phyloP scores from a whole-genome alignment of 2,797 vertebrate species.

The Amazonetta brasiliensis region DNA sequence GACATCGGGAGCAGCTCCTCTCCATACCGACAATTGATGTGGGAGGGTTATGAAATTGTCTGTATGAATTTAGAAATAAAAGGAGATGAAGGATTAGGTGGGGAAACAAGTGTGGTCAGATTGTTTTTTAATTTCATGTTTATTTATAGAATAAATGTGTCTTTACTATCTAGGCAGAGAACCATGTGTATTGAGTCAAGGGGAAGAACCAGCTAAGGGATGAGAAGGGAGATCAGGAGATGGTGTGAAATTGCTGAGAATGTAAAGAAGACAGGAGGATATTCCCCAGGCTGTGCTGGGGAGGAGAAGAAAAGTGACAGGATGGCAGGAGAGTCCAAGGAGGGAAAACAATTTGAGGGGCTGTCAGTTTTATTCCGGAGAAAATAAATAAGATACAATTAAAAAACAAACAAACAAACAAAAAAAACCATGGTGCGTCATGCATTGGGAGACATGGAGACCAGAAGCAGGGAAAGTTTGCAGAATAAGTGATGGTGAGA shows the following conservation, averaged over 20 bases:
- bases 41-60: not conserved
- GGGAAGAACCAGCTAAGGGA: not conserved
- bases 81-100: not conserved
- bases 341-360: not conserved
- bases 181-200: not conserved
- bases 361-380: not conserved
- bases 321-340: not conserved
- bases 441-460: not conserved
- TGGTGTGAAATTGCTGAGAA: not conserved
- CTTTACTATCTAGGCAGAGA: fast-evolving
- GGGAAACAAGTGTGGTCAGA: not conserved
- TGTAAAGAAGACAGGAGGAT: not conserved
- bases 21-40: not conserved
- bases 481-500: not conserved
- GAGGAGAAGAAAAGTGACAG: not conserved
- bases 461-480: not conserved
- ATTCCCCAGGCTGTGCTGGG: not conserved
- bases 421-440: fast-evolving
- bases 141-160: not conserved
- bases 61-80: not conserved
- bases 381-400: not conserved
- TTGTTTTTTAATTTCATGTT: not conserved
- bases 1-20: not conserved
- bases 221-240: not conserved
- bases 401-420: too few relatives aligned